Conservation (phyloP, 2,888 invertebrate genomes). For the Ctenicera cuprea region DNA sequence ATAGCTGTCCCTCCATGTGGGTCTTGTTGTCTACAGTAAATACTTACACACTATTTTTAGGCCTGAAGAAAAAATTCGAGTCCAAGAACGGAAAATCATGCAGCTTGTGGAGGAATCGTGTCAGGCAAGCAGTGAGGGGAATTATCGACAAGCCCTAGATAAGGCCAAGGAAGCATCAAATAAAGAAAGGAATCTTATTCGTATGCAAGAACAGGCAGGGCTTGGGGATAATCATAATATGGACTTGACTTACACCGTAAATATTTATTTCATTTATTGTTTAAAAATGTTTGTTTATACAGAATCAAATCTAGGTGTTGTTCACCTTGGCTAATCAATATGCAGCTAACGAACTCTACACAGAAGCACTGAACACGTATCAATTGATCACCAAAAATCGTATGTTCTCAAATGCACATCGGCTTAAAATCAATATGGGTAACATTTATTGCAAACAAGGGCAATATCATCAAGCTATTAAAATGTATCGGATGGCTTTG, state of each 20-base stretch:
- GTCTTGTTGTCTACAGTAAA: no score
- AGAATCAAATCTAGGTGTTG: conserved; percentile 76
- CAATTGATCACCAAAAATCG: conserved; percentile 95
- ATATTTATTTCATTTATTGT: background rate
- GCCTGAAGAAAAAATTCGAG: conserved; percentile 93
- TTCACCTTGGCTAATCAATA: conserved; percentile 98
- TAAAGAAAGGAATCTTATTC: conserved; percentile 91
- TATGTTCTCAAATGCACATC: conserved; percentile 94
- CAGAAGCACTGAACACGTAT: conserved; percentile 97
- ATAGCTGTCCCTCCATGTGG: no score
- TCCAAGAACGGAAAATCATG: conserved; percentile 92
- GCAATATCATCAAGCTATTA: conserved; percentile 94
- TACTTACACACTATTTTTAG: no score
- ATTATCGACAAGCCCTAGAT: conserved; percentile 82
- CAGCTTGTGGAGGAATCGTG: conserved; percentile 94
- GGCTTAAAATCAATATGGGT: conserved; percentile 98
- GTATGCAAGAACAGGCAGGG: conserved; percentile 93
- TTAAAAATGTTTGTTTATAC: background rate
- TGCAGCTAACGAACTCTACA: conserved; percentile 94
- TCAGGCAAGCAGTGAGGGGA: conserved; percentile 79
- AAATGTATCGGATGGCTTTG: conserved; percentile 98
- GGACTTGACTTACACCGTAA: conserved; percentile 95
- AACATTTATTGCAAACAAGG: conserved; percentile 98
- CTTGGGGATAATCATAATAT: conserved; percentile 94
- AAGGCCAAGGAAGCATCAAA: conserved; percentile 98